phyloP scores from a whole-genome alignment of 2,797 vertebrate species.

The Onychomys arenicola region DNA sequence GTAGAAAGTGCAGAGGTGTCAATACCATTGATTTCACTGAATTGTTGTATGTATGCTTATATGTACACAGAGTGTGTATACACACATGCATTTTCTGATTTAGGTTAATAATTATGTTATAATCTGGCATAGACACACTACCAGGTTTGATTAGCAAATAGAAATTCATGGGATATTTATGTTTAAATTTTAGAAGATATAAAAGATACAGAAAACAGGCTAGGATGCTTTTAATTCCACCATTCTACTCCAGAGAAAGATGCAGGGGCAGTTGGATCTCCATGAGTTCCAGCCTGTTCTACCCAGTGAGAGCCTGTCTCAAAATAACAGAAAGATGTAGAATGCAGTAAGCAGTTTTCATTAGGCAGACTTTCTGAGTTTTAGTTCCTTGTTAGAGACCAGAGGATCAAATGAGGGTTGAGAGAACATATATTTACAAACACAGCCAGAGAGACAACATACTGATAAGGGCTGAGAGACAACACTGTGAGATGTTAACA shows the following conservation, averaged over 20 bases:
- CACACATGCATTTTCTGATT: neutral
- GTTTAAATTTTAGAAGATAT: constrained; percentile 2
- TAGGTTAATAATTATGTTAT: neutral
- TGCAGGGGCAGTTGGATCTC: too few relatives aligned
- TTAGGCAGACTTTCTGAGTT: neutral
- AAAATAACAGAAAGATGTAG: neutral
- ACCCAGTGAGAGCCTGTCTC: too few relatives aligned
- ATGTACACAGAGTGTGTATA: neutral
- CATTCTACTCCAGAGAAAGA: neutral
- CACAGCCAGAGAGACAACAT: neutral
- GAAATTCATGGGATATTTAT: neutral
- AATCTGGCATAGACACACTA: neutral
- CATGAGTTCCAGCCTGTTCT: neutral
- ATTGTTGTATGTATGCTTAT: neutral
- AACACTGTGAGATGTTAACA: neutral
- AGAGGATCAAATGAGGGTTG: neutral
- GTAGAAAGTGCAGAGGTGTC: neutral
- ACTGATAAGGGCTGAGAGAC: neutral
- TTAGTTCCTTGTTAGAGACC: neutral
- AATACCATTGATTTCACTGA: neutral
- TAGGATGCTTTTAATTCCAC: neutral
- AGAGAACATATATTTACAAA: neutral
- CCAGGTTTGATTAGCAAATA: neutral
- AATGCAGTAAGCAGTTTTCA: neutral
- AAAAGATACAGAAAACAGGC: neutral